A percentile compares a stretch with the other conserved stretches of the same genome.
phyloP scores from a whole-genome alignment of 2,797 vertebrate species.

The Dallia pectoralis region DNA sequence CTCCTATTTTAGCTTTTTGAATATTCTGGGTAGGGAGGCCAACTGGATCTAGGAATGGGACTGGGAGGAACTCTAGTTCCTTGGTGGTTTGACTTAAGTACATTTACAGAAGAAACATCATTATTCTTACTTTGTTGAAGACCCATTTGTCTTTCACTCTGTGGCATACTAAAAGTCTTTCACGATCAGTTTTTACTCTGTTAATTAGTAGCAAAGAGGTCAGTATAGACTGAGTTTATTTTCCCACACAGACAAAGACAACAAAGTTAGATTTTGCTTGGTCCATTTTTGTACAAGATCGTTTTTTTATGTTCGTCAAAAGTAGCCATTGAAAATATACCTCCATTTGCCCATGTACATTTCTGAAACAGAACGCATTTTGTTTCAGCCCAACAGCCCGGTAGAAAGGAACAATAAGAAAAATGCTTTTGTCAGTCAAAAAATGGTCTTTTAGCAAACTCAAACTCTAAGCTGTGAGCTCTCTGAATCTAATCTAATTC shows the following conservation, averaged over 20 bases:
- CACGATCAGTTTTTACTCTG: slow-evolving; percentile 13
- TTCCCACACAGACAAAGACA: too few relatives aligned
- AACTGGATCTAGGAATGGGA: slow-evolving; percentile 5
- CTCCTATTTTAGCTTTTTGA: background rate
- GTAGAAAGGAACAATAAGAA: background rate
- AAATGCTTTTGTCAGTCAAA: slow-evolving; percentile 10
- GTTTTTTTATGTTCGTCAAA: background rate
- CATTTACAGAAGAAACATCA: background rate
- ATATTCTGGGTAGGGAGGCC: slow-evolving; percentile 5
- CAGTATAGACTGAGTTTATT: slow-evolving; percentile 4
- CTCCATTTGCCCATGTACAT: slow-evolving; percentile 4
- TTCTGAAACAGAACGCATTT: slow-evolving; percentile 15
- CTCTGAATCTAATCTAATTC: slow-evolving; percentile 58
- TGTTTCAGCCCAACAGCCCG: slow-evolving; percentile 10
- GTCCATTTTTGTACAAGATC: slow-evolving; percentile 27
- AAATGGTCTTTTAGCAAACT: slow-evolving; percentile 8
- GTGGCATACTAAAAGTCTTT: background rate
- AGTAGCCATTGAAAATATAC: slow-evolving; percentile 10
- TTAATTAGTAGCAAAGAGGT: background rate
- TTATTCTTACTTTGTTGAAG: slow-evolving; percentile 26
- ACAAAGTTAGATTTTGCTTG: background rate
- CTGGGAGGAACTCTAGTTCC: slow-evolving; percentile 23
- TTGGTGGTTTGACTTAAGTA: background rate
- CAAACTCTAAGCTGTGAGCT: slow-evolving; percentile 42
- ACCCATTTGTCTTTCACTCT: background rate